Conservation (phyloP, 2,113 vertebrate species). For the Sterrhoptilus dennistouni region DNA sequence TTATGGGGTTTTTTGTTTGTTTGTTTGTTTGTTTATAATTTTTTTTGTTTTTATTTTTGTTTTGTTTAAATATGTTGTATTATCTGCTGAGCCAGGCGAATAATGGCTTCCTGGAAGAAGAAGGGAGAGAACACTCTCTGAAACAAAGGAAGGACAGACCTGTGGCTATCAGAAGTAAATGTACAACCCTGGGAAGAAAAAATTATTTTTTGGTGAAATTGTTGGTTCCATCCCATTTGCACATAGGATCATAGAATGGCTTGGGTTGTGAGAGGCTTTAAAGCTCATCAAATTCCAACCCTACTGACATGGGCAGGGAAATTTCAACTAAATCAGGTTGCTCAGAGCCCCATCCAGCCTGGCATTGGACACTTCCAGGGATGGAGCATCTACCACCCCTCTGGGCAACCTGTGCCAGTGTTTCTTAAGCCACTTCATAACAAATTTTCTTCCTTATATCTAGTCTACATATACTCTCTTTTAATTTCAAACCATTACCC, state of each 20-base stretch:
- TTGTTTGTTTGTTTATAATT: not conserved
- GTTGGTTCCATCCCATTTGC: not conserved
- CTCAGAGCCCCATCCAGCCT: not conserved
- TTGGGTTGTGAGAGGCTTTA: not conserved
- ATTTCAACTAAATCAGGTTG: not conserved
- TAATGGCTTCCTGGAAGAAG: not conserved
- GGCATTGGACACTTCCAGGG: not conserved
- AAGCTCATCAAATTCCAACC: not conserved
- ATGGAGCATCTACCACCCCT: no score
- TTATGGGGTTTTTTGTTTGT: not conserved
- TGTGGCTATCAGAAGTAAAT: not conserved
- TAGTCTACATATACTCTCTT: not conserved
- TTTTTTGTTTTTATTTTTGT: no score
- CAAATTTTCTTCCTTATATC: not conserved
- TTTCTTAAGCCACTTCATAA: not conserved
- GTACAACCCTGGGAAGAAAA: not conserved
- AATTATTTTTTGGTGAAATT: not conserved
- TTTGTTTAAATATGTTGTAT: not conserved
- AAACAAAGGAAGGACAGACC: not conserved
- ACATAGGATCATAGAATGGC: not conserved
- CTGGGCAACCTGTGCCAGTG: not conserved
- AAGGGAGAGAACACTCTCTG: not conserved
- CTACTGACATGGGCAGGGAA: not conserved
- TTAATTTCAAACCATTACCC: not conserved
- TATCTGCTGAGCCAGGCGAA: not conserved